These are phyloP conservation scores for Agapornis roseicollis DNA, from an alignment of 2,113 vertebrate genomes.

Conservation along the genomic window DNA sequence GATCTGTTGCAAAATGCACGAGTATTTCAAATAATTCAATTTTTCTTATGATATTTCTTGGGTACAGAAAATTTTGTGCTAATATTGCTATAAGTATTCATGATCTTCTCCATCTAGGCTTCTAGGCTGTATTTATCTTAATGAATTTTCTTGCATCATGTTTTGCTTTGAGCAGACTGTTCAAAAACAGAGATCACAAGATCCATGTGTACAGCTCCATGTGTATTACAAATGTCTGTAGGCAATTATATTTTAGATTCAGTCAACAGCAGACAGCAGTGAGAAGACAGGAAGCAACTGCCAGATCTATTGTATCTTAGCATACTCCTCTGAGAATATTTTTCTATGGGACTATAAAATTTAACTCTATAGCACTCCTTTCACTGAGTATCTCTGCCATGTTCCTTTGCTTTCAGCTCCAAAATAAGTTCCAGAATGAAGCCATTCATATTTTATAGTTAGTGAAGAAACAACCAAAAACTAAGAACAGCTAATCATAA, in stretches of 20 bases:
- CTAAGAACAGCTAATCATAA: not conserved
- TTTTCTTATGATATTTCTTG: not conserved
- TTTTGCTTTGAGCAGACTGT: not conserved
- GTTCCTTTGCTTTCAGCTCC: not conserved
- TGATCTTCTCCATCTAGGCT: not conserved
- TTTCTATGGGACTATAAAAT: not conserved
- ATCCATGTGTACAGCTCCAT: not conserved
- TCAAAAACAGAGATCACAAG: not conserved
- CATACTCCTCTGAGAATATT: not conserved
- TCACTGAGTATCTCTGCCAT: not conserved
- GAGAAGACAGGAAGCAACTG: not conserved
- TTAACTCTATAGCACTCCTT: not conserved
- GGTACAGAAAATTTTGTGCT: not conserved
- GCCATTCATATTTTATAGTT: not conserved
- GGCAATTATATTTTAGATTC: not conserved
- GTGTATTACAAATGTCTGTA: accelerated
- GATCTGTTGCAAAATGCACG: not conserved
- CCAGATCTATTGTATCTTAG: not conserved
- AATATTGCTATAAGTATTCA: not conserved
- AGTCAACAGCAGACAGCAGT: not conserved
- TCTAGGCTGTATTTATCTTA: not conserved
- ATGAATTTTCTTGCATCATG: not conserved
- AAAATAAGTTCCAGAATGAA: not conserved
- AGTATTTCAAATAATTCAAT: not conserved
- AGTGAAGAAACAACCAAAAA: not conserved